phyloP scores from a whole-genome alignment of 2,113 vertebrate species.

The Megatriorchis doriae region DNA sequence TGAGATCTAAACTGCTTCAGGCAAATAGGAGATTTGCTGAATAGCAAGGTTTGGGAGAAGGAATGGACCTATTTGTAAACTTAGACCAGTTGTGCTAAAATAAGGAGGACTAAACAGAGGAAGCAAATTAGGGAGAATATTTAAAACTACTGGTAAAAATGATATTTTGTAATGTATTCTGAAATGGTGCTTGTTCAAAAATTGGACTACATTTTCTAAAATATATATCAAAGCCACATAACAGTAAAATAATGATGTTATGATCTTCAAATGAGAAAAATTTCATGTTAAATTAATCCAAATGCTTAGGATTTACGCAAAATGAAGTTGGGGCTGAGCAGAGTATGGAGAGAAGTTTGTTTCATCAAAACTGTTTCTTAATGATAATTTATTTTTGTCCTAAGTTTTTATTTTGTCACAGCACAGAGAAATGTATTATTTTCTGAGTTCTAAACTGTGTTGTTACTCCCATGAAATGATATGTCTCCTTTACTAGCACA shows the following conservation, averaged over 20 bases:
- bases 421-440: background rate
- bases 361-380: background rate
- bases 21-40: background rate
- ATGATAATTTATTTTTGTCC: background rate
- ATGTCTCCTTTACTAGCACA: background rate
- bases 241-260: background rate
- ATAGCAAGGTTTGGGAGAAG: background rate
- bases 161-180: background rate
- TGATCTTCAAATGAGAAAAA: background rate
- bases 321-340: background rate
- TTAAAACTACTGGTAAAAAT: background rate
- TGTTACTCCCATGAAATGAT: fast-evolving
- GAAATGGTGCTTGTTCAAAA: background rate
- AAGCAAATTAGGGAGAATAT: background rate
- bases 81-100: background rate
- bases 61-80: background rate
- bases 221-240: background rate
- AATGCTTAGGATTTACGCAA: background rate
- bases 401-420: background rate
- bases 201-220: background rate
- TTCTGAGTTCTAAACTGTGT: background rate
- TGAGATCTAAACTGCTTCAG: background rate
- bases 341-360: background rate
- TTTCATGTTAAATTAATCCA: background rate
- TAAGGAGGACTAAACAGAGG: background rate